These are phyloP conservation scores for Phaethon lepturus DNA, from an alignment of 2,113 vertebrate genomes.

Conservation along the genomic window DNA sequence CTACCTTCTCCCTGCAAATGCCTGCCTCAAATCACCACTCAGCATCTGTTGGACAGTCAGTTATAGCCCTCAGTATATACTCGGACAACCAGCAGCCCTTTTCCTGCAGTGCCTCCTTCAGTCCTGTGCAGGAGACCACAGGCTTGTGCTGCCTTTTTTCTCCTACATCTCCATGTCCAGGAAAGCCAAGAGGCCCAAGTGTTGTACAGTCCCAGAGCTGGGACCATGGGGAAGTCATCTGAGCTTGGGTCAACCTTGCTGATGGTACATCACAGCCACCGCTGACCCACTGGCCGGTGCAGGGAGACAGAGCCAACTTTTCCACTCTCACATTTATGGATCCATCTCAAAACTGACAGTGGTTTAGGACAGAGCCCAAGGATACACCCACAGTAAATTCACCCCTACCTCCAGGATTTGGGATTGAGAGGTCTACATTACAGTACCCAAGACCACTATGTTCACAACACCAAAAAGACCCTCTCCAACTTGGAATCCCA, in stretches of 20 bases:
- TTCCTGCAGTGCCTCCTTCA: background rate
- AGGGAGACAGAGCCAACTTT: background rate
- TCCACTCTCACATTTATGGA: background rate
- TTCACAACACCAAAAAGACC: background rate
- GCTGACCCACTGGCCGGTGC: rapidly evolving
- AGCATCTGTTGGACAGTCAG: background rate
- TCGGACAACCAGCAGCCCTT: too few species aligned
- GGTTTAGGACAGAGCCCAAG: background rate
- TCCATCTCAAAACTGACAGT: background rate
- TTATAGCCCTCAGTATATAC: background rate
- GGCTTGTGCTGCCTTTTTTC: background rate
- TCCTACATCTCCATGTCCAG: background rate
- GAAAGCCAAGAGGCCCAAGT: background rate
- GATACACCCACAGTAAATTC: too few species aligned
- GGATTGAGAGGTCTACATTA: background rate
- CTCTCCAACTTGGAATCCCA: background rate
- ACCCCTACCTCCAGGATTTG: background rate
- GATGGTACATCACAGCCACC: background rate
- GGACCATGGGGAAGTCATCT: background rate
- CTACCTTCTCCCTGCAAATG: background rate
- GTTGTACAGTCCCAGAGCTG: rapidly evolving
- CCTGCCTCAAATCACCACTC: too few species aligned
- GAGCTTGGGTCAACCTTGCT: background rate
- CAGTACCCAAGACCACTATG: background rate
- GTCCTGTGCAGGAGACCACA: background rate